A percentile compares a stretch with the other conserved stretches of the same genome.
phyloP scores from a whole-genome alignment of 2,888 invertebrate species.

The Diarsia brunnea region DNA sequence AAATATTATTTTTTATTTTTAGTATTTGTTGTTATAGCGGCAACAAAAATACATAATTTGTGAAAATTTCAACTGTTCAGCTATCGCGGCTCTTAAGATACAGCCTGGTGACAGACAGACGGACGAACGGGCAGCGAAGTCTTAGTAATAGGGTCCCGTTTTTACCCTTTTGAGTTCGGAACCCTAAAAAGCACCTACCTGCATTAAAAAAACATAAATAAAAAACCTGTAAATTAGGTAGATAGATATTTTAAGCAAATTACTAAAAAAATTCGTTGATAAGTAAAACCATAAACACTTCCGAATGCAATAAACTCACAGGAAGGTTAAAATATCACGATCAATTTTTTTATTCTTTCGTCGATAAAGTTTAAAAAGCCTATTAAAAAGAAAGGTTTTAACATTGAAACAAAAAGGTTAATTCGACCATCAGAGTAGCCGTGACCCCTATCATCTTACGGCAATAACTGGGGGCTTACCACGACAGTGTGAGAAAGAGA shows the following conservation, averaged over 20 bases:
- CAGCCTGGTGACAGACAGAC: too few species aligned
- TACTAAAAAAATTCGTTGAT: background rate
- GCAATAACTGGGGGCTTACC: background rate
- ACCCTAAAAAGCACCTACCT: background rate
- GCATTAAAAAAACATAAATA: background rate
- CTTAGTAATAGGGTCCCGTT: too few species aligned
- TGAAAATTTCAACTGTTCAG: too few species aligned
- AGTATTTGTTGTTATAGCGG: too few species aligned
- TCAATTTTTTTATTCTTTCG: slow-evolving; percentile 18
- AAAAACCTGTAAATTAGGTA: background rate
- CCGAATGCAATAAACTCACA: slow-evolving; percentile 8
- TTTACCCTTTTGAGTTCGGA: too few species aligned
- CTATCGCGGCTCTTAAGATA: too few species aligned
- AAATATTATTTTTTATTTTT: too few species aligned
- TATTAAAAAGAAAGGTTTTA: slow-evolving; percentile 41
- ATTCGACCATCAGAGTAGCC: slow-evolving; percentile 17
- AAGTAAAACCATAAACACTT: background rate
- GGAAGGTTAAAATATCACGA: slow-evolving; percentile 24
- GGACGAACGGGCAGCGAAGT: too few species aligned
- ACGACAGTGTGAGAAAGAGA: background rate
- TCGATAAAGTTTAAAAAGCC: slow-evolving; percentile 20
- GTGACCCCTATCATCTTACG: slow-evolving; percentile 46
- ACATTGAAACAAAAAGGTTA: slow-evolving; percentile 41
- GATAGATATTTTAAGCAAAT: background rate
- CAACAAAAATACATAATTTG: too few species aligned